Evolutionary conservation across 1,140 invertebrate species (phyloP), one percentile per base, ranked within the genome.

Genomic region (Tetragonula clypearis): DNA sequence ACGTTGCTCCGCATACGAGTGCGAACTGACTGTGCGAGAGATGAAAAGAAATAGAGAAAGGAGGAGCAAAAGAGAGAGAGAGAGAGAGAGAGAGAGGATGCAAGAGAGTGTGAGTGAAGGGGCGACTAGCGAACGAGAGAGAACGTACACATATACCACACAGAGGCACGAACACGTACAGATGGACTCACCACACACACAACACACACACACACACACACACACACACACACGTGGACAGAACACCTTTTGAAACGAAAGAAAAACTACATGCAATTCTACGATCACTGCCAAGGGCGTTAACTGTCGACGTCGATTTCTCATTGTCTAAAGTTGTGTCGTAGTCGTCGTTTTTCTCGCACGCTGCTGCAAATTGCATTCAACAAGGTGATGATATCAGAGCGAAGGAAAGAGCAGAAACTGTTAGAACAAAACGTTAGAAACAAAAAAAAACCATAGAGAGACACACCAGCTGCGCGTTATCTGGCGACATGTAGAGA

Each of bases 211-310:
- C 21, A 56, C 17, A 78, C 17, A 74, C 53, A 75, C 15, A 75
- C 17, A 74, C 53, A 75, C 15, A 75, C 21, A 72, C 0, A 58
- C 65, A 79, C n/a, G n/a, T 17, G 41, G 9, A 23, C n/a, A 65
- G 12, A 73, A 62, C 23, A 62, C 12, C 23, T 26, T 30, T 49
- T 49, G 41, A 65, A 87, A 82, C 41, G 26, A 87, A 79, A 84
- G 85, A 71, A 86, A 84, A 87, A 85, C 53, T 87, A 90, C 78
- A 92, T 76, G 92, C 91, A 93, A 93, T 93, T 93, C 88, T 93
- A 93, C 92, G 90, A 93, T 94, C 94, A 95, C 94, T 95, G 94
- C 94, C 94, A 95, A 93, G 88, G 90, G 92, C 91, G 92, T 93
- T 93, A 90, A 90, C 83, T 91, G 88, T 93, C 86, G 89, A 92